phyloP scores from a whole-genome alignment of 2,888 invertebrate species.

The Tethea ocularis region DNA sequence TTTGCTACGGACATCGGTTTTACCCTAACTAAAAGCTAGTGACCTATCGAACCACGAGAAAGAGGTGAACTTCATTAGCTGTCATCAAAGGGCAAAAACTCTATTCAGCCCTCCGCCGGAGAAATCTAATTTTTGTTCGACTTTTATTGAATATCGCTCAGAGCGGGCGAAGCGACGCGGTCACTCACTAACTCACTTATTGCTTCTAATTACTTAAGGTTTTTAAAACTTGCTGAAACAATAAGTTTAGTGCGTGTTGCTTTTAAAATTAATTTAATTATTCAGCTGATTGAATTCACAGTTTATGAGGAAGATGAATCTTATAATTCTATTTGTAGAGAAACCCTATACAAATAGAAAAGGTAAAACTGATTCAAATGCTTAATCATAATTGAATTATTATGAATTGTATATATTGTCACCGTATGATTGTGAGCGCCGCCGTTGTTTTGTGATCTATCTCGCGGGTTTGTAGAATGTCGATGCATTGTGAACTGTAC shows the following conservation, averaged over 20 bases:
- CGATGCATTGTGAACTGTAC: no score
- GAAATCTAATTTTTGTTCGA: slow-evolving; percentile 74
- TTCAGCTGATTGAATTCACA: slow-evolving; percentile 35
- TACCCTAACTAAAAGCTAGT: slow-evolving; percentile 36
- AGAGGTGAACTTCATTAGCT: slow-evolving; percentile 61
- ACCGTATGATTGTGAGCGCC: no score
- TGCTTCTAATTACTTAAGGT: slow-evolving; percentile 43
- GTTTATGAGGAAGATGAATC: slow-evolving; percentile 16
- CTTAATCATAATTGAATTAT: no score
- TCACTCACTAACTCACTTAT: slow-evolving; percentile 50
- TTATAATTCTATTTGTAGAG: background rate
- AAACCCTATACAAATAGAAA: no score
- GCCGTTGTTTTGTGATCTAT: no score
- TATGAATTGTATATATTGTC: no score
- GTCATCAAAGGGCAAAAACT: slow-evolving; percentile 65
- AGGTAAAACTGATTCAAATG: no score
- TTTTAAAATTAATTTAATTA: slow-evolving; percentile 54
- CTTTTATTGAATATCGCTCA: slow-evolving; percentile 50
- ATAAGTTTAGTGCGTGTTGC: slow-evolving; percentile 36
- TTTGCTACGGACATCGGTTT: background rate
- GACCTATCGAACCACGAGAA: slow-evolving; percentile 36
- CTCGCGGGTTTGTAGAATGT: no score
- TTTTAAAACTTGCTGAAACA: slow-evolving; percentile 62
- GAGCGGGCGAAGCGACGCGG: slow-evolving; percentile 23
- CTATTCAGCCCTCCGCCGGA: slow-evolving; percentile 34